phyloP scores from a whole-genome alignment of 2,113 vertebrate genomes.

The Cynopterus brachyotis region DNA sequence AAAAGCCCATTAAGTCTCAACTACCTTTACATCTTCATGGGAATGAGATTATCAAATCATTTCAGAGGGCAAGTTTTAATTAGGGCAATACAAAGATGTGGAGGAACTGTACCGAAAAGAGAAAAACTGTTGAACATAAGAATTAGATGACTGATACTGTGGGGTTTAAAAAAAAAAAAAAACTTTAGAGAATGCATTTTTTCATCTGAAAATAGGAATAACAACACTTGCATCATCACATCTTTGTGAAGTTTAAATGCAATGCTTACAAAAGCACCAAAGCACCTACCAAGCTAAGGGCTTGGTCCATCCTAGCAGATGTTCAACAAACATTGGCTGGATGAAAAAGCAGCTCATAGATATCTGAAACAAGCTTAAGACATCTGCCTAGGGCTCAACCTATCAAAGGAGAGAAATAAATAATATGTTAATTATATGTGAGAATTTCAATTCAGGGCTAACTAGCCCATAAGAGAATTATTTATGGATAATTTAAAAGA shows the following conservation, averaged over 20 bases:
- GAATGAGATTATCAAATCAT: constrained; percentile 17
- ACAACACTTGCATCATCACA: neutral
- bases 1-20: neutral
- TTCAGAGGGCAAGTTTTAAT: constrained; percentile 42
- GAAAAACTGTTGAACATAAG: neutral
- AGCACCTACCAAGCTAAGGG: neutral
- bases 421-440: neutral
- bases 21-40: neutral
- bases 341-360: neutral
- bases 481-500: neutral
- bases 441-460: neutral
- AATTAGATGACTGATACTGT: neutral
- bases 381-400: neutral
- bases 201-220: neutral
- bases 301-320: neutral
- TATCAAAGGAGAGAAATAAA: neutral
- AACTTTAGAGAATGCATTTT: neutral
- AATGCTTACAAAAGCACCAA: neutral
- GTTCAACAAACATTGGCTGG: neutral
- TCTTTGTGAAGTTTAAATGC: neutral
- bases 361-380: neutral
- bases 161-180: neutral
- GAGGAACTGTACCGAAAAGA: neutral
- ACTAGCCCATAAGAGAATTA: neutral
- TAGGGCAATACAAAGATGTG: neutral